phyloP scores from a whole-genome alignment of 2,113 vertebrate species.

The Gadus macrocephalus region DNA sequence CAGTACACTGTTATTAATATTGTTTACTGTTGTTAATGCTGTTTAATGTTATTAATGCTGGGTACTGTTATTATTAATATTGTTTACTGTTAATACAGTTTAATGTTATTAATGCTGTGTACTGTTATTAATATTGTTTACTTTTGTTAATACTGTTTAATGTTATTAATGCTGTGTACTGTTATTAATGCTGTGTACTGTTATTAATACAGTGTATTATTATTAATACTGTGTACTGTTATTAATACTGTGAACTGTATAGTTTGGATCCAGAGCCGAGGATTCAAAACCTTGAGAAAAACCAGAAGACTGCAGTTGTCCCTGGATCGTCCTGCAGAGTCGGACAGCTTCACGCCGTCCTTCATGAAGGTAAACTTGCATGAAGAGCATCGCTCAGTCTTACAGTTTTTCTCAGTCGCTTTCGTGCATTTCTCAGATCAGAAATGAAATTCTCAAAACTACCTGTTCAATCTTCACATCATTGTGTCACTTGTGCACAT shows the following conservation, averaged over 20 bases:
- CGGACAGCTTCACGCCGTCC: slow-evolving; percentile 79
- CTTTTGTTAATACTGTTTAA: slow-evolving; percentile 6
- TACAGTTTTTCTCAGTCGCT: too few species aligned
- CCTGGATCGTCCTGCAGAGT: slow-evolving; percentile 74
- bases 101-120: not conserved
- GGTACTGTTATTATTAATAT: slow-evolving; percentile 3
- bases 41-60: slow-evolving; percentile 7
- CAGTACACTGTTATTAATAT: slow-evolving; percentile 3
- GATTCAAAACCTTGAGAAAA: slow-evolving; percentile 92
- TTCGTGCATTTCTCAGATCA: too few species aligned
- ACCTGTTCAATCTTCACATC: too few species aligned
- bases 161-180: slow-evolving; percentile 9
- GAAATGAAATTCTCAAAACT: too few species aligned
- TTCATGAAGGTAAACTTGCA: slow-evolving; percentile 82
- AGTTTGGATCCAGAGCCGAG: slow-evolving; percentile 83
- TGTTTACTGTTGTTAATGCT: slow-evolving; percentile 8
- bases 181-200: too few species aligned
- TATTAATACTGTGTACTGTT: not conserved
- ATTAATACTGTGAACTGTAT: slow-evolving; percentile 10
- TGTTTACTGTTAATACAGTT: not conserved
- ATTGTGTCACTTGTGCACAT: too few species aligned
- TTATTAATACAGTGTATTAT: too few species aligned
- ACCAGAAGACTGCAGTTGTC: slow-evolving; percentile 80
- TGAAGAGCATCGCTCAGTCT: too few species aligned
- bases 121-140: not conserved